These are phyloP conservation scores for Saccostrea echinata DNA, from an alignment of 1,140 invertebrate genomes.

Conservation along the genomic window DNA sequence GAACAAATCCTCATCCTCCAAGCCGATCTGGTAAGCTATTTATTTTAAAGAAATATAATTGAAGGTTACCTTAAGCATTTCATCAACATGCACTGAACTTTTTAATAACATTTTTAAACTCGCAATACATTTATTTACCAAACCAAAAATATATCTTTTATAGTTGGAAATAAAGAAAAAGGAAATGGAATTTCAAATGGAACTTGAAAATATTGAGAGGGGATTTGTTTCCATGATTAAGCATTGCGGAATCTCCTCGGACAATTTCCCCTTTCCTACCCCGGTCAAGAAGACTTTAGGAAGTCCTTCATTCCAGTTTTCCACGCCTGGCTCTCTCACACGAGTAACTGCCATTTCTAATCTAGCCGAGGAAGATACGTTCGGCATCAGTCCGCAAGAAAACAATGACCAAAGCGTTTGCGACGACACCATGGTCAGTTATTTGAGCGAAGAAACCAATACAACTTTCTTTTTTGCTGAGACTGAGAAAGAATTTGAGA, in stretches of 20 bases:
- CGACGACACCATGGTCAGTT: neutral
- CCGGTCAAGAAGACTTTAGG: conserved; percentile 33
- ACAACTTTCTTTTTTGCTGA: neutral
- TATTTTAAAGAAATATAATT: neutral
- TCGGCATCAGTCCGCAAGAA: neutral
- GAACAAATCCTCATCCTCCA: neutral
- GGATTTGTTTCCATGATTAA: conserved; percentile 68
- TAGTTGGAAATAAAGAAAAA: conserved; percentile 69
- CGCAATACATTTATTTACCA: neutral
- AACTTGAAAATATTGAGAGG: conserved; percentile 67
- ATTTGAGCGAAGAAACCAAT: neutral
- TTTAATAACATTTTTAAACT: too few relatives aligned
- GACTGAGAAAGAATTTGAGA: neutral
- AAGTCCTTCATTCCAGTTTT: conserved; percentile 59
- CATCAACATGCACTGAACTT: neutral
- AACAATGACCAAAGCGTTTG: neutral
- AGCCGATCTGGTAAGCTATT: neutral
- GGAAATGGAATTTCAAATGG: conserved; percentile 65
- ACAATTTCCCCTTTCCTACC: conserved; percentile 54
- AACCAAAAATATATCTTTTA: conserved; percentile 35
- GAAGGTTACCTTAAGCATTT: neutral
- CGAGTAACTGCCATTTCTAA: conserved; percentile 55
- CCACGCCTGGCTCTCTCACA: conserved; percentile 50
- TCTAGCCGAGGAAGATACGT: conserved; percentile 49
- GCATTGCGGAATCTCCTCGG: conserved; percentile 61